Evolutionary conservation across 2,797 vertebrate species (phyloP), one percentile per base, ranked within the genome.

Genomic region (Podargus strigoides): DNA sequence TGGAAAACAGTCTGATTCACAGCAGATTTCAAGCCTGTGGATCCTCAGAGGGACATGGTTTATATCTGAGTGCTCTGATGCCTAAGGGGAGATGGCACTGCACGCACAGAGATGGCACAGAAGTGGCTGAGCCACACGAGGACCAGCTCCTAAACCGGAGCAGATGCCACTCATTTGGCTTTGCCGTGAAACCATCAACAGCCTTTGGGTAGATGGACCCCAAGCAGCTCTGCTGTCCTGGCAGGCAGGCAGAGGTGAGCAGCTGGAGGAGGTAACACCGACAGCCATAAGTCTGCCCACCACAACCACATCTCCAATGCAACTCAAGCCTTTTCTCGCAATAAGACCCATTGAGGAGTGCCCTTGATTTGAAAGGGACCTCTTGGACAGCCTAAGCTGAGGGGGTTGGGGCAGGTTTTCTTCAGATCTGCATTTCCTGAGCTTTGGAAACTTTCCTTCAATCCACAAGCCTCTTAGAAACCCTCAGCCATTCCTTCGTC

Each of bases 301-400:
- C 16, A 27, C 73, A 50, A 2, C 15, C 42, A 53, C 0, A 0
- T 63, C 67, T 55, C n/a, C 58, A 81, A 26, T 1, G 0, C 3
- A 52, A 41, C 55, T 52, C 32, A 41, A 56, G 6, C 7, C 36
- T 62, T 28, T 32, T 9, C 27, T 52, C 1, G 0, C 52, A 26
- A 6, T 3, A 12, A 67, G 17, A 47, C 20, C 42, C 0, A 0
- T 2, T 59, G 37, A 80, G 22, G 22, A 34, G 6, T 3, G 12
- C 10, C 28, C 37, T 70, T 21, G 41, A 21, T 55, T 75, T 55
- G 41, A 62, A 24, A 34, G 5, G 13, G 10, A 53, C 32, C 14
- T 49, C 20, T 36, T 34, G 60, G 73, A 22, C 44, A 52, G 22
- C 27, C 16, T 28, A 20, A 22, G 37, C 63, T 42, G 49, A 39